Evolutionary conservation across 2,888 invertebrate species (phyloP).

Genomic region (Netelia fuscicornis): DNA sequence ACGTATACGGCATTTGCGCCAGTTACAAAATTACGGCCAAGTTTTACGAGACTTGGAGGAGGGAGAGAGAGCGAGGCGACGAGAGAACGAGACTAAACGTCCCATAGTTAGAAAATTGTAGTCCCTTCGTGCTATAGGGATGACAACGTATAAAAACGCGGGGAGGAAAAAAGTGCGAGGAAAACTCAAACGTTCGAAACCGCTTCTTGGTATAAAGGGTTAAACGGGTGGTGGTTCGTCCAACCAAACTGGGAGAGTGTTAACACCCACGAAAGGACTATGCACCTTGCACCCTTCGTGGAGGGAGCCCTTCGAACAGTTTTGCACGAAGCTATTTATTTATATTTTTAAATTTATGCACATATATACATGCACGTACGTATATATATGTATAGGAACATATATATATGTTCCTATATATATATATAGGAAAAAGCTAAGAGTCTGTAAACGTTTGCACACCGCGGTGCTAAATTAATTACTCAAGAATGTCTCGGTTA

Average conservation of each 20-base stretch:
- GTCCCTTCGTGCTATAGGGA: slow-evolving; percentile 21
- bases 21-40: slow-evolving; percentile 59
- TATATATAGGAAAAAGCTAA: slow-evolving; percentile 12
- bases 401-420: neutral
- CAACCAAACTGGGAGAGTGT: slow-evolving; percentile 25
- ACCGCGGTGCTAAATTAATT: slow-evolving; percentile 76
- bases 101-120: slow-evolving; percentile 34
- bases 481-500: slow-evolving; percentile 74
- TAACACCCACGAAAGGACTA: slow-evolving; percentile 4
- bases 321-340: neutral
- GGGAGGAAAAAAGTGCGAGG: neutral
- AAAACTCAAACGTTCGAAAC: slow-evolving; percentile 43
- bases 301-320: slow-evolving; percentile 18
- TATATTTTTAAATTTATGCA: neutral
- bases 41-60: slow-evolving; percentile 64
- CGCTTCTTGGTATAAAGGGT: slow-evolving; percentile 23
- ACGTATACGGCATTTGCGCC: slow-evolving; percentile 49
- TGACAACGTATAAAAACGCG: slow-evolving; percentile 56
- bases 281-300: neutral
- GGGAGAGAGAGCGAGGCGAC: neutral
- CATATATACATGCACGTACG: too few relatives aligned
- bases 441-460: slow-evolving; percentile 49
- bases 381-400: neutral
- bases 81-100: slow-evolving; percentile 43
- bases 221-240: slow-evolving; percentile 12